phyloP scores from a whole-genome alignment of 2,888 invertebrate genomes.

The Athripsodes cinereus region DNA sequence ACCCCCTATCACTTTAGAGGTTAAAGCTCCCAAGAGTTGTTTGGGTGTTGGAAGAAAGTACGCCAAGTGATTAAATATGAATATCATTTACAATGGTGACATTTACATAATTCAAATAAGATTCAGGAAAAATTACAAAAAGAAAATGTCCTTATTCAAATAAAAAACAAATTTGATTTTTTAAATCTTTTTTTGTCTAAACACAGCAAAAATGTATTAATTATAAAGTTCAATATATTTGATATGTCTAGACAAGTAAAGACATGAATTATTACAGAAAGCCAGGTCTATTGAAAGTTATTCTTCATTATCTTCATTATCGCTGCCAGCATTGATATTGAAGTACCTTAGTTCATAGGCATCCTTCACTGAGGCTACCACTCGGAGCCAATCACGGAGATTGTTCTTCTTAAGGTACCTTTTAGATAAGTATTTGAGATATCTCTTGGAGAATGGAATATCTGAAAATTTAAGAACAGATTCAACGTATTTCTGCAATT shows the following conservation, averaged over 20 bases:
- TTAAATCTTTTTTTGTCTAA: constrained; percentile 21
- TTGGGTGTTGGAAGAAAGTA: no score
- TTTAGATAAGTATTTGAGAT: constrained; percentile 98
- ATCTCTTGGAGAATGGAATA: constrained; percentile 77
- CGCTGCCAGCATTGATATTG: constrained; percentile 78
- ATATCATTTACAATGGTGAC: no score
- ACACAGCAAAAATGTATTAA: constrained; percentile 12
- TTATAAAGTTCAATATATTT: background rate
- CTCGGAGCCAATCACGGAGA: constrained; percentile 97
- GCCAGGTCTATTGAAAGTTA: constrained; percentile 39
- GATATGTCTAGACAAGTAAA: constrained; percentile 14
- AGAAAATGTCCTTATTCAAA: no score
- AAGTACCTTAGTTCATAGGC: constrained; percentile 98
- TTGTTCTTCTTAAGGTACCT: constrained; percentile 99
- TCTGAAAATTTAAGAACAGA: constrained; percentile 34
- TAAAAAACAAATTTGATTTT: constrained; percentile 6
- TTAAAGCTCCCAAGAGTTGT: no score
- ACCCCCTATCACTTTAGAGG: no score
- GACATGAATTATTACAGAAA: constrained; percentile 1
- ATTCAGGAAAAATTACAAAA: no score
- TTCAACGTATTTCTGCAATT: no score
- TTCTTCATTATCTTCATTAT: constrained; percentile 84
- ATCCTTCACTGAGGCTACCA: constrained; percentile 95
- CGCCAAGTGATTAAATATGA: no score
- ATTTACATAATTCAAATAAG: no score